Conservation (phyloP, 2,113 vertebrate genomes). For the Romanogobio albipinnatus region DNA sequence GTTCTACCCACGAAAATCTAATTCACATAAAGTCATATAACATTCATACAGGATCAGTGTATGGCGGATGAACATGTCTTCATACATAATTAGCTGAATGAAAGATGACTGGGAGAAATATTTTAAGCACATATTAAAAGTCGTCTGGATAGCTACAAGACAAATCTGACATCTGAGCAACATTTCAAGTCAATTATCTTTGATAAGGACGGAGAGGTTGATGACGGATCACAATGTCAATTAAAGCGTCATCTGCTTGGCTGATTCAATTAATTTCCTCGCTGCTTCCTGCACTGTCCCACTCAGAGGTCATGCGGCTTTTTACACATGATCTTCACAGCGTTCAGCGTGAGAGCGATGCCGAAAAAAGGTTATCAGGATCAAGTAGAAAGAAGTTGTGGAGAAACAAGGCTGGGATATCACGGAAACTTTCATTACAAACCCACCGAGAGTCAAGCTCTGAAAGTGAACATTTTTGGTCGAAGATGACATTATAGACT, state of each 20-base stretch:
- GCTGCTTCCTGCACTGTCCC: neutral
- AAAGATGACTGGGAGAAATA: slow-evolving; percentile 16
- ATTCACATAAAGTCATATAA: too few species aligned
- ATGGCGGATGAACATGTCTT: neutral
- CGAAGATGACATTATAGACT: neutral
- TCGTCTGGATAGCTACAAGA: slow-evolving; percentile 14
- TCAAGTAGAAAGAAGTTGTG: neutral
- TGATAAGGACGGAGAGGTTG: slow-evolving; percentile 35
- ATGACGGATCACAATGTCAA: slow-evolving; percentile 43
- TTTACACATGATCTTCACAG: neutral
- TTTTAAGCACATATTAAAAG: neutral
- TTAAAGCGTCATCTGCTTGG: slow-evolving; percentile 29
- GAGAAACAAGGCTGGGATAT: neutral
- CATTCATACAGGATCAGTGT: neutral
- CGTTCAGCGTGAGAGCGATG: neutral
- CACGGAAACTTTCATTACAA: neutral
- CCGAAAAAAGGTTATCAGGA: slow-evolving; percentile 2
- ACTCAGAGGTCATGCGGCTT: neutral
- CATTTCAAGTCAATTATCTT: slow-evolving; percentile 37
- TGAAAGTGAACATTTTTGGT: neutral
- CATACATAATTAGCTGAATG: neutral
- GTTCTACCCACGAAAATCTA: too few species aligned
- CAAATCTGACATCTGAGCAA: slow-evolving; percentile 21
- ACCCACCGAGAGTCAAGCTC: neutral
- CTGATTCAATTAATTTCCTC: slow-evolving; percentile 32